Conservation (phyloP, 2,113 vertebrate species). For the Corapipo altera region DNA sequence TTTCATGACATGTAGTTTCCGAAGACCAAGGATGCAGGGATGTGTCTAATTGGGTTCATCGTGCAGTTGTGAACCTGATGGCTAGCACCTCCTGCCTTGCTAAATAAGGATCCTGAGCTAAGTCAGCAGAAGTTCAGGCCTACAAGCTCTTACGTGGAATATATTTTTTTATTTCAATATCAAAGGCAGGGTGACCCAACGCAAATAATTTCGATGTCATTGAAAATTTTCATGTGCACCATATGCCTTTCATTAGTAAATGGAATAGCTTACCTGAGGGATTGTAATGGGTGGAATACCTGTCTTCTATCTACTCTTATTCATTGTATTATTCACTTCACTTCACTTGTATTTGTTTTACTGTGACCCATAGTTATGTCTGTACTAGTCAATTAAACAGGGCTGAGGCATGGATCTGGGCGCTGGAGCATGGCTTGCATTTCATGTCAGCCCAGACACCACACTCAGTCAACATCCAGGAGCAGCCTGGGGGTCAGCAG, state of each 20-base stretch:
- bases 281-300: neutral
- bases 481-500: neutral
- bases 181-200: neutral
- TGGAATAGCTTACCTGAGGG: neutral
- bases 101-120: neutral
- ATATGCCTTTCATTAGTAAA: neutral
- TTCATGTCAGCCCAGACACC: neutral
- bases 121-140: neutral
- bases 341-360: neutral
- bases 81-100: neutral
- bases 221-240: neutral
- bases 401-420: neutral
- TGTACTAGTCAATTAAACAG: neutral
- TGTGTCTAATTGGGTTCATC: neutral
- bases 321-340: neutral
- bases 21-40: neutral
- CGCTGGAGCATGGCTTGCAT: accelerated
- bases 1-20: neutral
- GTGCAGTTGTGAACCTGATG: neutral
- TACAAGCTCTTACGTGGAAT: neutral
- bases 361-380: neutral
- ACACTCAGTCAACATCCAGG: accelerated
- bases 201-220: neutral
- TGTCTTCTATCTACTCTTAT: neutral
- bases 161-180: neutral